Evolutionary conservation across 1,140 invertebrate genomes (phyloP), one percentile per base, ranked within the genome.

Genomic region (Maconellicoccus hirsutus): DNA sequence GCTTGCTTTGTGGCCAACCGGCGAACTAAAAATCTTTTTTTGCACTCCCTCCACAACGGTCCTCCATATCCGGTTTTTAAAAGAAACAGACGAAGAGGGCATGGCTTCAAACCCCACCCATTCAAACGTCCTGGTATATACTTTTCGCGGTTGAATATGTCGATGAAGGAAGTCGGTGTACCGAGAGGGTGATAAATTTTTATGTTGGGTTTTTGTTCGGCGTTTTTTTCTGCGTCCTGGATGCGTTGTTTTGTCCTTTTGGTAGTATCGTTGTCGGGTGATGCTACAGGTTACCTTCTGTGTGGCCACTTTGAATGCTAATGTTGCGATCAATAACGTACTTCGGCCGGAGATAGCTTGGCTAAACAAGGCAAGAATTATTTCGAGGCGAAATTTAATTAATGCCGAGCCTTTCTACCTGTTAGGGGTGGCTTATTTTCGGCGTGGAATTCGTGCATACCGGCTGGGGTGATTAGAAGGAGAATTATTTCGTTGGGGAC

Each of bases 1-100:
- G 61, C 61, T 66, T 66, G 76, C 76, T 75, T 75, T 76, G 76
- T 70, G 76, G 75, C 75, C 74, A 74, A 76, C 76, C 75, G 75
- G 70, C 72, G 75, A 74, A 74, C 74, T 74, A 74, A 74, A 74
- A 74, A 70, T 73, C 71, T 73, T 72, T 69, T 70, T 73, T 70
- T 70, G 66, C 59, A 59, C 74, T 71, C 72, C 72, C 69, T 26
- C 72, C 72, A 25, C 72, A 71, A 59, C 70, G 61, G 59, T 71
- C 71, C 71, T 59, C 59, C 71, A 71, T 71, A 72, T 72, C 73
- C 73, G 71, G 69, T 66, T 66, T 66, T 52, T 70, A 59, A 71
- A 73, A 73, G 71, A 73, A 72, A 73, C 52, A 71, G 71, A 21
- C 66, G 69, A 72, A 73, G 71, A 73, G 71, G 42, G 42, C 42